A percentile compares a stretch with the other conserved stretches of the same genome.
Conservation (phyloP, 2,888 invertebrate genomes). For the Hyposoter dolosus region DNA sequence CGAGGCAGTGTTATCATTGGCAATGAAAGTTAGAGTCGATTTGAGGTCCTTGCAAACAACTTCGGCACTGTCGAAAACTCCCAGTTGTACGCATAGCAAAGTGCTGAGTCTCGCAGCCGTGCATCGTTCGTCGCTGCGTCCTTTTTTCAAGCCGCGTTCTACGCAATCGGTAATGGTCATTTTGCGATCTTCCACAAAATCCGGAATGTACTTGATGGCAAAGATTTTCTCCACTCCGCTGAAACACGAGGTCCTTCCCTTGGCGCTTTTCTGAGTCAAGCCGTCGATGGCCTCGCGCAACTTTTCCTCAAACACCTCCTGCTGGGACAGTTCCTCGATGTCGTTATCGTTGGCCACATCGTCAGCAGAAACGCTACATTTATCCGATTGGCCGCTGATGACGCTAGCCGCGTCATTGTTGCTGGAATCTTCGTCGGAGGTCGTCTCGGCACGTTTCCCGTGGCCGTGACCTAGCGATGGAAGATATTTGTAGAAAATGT, state of each 20-base stretch:
- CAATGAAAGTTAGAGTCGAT: constrained; percentile 89
- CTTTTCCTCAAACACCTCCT: constrained; percentile 94
- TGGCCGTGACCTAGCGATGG: constrained; percentile 75
- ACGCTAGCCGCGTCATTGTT: constrained; percentile 92
- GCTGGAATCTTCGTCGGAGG: constrained; percentile 92
- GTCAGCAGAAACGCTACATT: constrained; percentile 87
- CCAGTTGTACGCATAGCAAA: constrained; percentile 93
- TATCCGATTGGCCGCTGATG: constrained; percentile 92
- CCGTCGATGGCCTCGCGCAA: constrained; percentile 95
- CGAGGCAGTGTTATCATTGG: constrained; percentile 92
- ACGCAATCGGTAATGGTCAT: constrained; percentile 93
- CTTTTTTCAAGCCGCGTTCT: constrained; percentile 93
- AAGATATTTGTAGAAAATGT: background rate
- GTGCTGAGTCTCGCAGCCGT: constrained; percentile 93
- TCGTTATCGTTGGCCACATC: constrained; percentile 85
- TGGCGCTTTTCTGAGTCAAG: constrained; percentile 94
- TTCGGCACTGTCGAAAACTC: constrained; percentile 87
- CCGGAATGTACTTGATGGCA: constrained; percentile 91
- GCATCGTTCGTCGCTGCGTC: constrained; percentile 92
- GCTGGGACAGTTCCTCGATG: constrained; percentile 88
- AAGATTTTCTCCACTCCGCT: constrained; percentile 91
- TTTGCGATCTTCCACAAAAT: constrained; percentile 91
- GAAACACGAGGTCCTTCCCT: constrained; percentile 91
- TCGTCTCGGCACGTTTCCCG: constrained; percentile 87
- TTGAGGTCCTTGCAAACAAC: constrained; percentile 90